Evolutionary conservation across 2,113 vertebrate species (phyloP), one percentile per base, ranked within the genome.

Genomic region (Cheilinus undulatus): DNA sequence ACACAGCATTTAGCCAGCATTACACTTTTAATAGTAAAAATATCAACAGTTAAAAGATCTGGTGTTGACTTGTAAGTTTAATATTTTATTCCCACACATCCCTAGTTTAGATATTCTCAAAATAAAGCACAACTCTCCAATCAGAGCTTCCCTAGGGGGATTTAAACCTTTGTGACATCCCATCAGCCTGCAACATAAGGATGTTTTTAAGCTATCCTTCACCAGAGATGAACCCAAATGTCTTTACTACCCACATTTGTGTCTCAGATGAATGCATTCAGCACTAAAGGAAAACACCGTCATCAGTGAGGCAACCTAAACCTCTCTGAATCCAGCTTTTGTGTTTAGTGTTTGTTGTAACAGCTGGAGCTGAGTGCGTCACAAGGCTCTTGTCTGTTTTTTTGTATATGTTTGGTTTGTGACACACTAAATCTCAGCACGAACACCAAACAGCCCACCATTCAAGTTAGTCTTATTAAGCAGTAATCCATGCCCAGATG

Each of bases 331-430:
- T 76, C 22, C 22, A 43, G 30, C 61, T 22, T 78, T 83, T 74
- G 64, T 66, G 10, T 78, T 64, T 17, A 22, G 61, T 75, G 82
- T 88, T 83, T 81, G 69, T 87, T 81, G 60, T 69, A 81, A 86
- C 83, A 91, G 87, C 86, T 86, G 88, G 45, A 73, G 69, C 30
- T 8, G 26, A 57, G 24, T 42, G 28, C 34, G 53, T 52, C 71
- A 57, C 54, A 59, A 49, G 34, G 65, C 43, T 20, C 53, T 66
- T 53, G 32, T 79, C 56, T 73, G 69, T 73, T 80, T 45, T 7
- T 69, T 56, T 80, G 58, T 80, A 34, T 76, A 51, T 76, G 69
- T 90, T 84, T 76, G 50, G 15, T 46, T 76, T 86, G 74, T 84
- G 74, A 86, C 75, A 48, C 69, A 82, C 48, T 62, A 38, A 64